Evolutionary conservation across 1,140 invertebrate species (phyloP).

Genomic region (Pentalonia nigronervosa): DNA sequence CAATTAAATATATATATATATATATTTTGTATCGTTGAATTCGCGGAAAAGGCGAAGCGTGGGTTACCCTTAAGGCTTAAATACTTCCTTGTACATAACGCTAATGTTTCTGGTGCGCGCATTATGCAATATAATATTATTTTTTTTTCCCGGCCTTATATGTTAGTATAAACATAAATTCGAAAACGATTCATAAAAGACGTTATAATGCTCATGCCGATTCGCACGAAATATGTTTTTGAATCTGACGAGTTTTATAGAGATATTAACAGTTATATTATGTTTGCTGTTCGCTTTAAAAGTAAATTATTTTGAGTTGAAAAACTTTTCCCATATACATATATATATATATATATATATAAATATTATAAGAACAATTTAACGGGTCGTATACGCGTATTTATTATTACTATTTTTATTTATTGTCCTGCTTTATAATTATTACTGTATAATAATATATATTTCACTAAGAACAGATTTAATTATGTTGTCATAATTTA

Average conservation of each 20-base stretch:
- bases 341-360: background rate
- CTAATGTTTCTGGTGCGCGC: background rate
- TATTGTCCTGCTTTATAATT: background rate
- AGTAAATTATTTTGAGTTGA: background rate
- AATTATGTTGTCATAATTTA: background rate
- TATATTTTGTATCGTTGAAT: background rate
- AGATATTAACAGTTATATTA: background rate
- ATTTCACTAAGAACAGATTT: background rate
- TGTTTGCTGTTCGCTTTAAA: background rate
- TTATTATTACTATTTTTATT: slow-evolving; percentile 13
- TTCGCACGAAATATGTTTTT: background rate
- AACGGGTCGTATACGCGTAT: background rate
- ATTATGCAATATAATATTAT: background rate
- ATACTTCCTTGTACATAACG: background rate
- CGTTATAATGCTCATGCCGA: background rate
- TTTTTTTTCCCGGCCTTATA: background rate
- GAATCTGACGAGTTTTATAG: background rate
- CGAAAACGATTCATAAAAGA: background rate
- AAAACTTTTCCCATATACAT: slow-evolving; percentile 5
- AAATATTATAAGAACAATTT: background rate
- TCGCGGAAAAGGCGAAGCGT: background rate
- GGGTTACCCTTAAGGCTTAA: background rate
- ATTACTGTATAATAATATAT: background rate
- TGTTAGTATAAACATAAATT: background rate
- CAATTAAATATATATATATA: background rate